Percentiles rank a stretch among this genome's conserved stretches.
These are phyloP conservation scores for Caenorhabditis japonica DNA, from an alignment of 2,888 invertebrate genomes.

Conservation along the genomic window DNA sequence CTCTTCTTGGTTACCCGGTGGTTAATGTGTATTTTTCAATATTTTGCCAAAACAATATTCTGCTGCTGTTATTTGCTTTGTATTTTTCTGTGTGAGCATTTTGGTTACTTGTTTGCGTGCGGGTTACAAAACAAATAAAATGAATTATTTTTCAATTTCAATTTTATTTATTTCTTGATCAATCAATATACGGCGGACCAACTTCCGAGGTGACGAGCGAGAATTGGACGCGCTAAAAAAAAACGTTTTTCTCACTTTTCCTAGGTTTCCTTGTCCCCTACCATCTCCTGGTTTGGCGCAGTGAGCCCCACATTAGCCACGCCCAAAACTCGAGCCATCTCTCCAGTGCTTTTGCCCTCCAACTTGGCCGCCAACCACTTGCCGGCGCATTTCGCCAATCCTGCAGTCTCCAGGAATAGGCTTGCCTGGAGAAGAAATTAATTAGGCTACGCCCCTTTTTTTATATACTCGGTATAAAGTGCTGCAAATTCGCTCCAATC, in stretches of 20 bases:
- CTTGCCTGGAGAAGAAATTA: constrained; percentile 31
- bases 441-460: too few species aligned
- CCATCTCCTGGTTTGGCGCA: constrained; percentile 5
- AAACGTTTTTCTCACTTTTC: too few species aligned
- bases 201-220: constrained; percentile 6
- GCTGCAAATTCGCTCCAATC: too few species aligned
- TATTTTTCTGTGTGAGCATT: neutral
- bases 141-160: too few species aligned
- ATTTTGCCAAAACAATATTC: too few species aligned
- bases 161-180: too few species aligned
- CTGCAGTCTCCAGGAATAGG: constrained; percentile 28
- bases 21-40: constrained; percentile 5
- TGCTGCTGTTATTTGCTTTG: neutral
- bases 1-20: constrained; percentile 10
- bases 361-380: constrained; percentile 42
- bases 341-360: constrained; percentile 38
- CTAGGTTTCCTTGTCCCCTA: too few species aligned
- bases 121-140: too few species aligned
- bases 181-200: constrained; percentile 1
- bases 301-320: constrained; percentile 15
- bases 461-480: neutral
- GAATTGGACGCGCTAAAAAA: constrained; percentile 10
- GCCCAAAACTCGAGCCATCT: constrained; percentile 48
- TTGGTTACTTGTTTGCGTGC: too few species aligned
- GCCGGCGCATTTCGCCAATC: constrained; percentile 19